Conservation (phyloP, 2,888 invertebrate species). For the Acanthococcus lagerstroemiae region DNA sequence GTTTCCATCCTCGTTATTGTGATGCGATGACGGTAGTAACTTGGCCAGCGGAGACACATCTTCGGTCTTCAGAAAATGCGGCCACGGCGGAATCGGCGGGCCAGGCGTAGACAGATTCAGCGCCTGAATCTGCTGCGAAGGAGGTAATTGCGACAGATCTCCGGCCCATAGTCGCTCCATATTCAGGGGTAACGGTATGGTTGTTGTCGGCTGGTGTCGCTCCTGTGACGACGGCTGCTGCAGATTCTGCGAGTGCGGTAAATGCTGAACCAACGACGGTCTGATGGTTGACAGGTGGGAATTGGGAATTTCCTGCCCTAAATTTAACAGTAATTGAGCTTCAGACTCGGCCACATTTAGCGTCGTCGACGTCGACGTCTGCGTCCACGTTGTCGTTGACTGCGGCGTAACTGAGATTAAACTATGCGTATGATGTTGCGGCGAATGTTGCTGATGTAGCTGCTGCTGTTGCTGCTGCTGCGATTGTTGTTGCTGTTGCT, state of each 20-base stretch:
- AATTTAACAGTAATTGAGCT: slow-evolving; percentile 46
- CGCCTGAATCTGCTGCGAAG: slow-evolving; percentile 68
- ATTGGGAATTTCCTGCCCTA: slow-evolving; percentile 39
- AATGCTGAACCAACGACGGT: slow-evolving; percentile 33
- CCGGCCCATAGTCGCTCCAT: slow-evolving; percentile 90
- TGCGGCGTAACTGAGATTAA: slow-evolving; percentile 36
- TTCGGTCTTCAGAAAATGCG: slow-evolving; percentile 33
- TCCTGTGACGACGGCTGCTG: slow-evolving; percentile 37
- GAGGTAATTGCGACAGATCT: slow-evolving; percentile 71
- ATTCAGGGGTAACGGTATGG: slow-evolving; percentile 55
- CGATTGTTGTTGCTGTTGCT: slow-evolving; percentile 12
- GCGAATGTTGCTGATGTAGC: not conserved
- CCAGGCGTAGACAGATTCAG: slow-evolving; percentile 50
- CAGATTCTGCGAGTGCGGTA: slow-evolving; percentile 38
- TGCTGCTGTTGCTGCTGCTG: slow-evolving; percentile 18
- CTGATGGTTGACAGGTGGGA: slow-evolving; percentile 37
- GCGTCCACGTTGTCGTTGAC: slow-evolving; percentile 47
- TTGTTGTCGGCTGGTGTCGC: slow-evolving; percentile 37
- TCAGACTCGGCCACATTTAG: slow-evolving; percentile 46
- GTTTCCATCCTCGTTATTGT: slow-evolving; percentile 39
- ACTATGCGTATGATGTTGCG: slow-evolving; percentile 43
- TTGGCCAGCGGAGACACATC: slow-evolving; percentile 39
- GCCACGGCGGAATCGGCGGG: slow-evolving; percentile 39
- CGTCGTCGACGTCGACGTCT: slow-evolving; percentile 46
- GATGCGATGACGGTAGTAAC: slow-evolving; percentile 38